Evolutionary conservation across 2,113 vertebrate species (phyloP).

Genomic region (Orientallactaga bullata): DNA sequence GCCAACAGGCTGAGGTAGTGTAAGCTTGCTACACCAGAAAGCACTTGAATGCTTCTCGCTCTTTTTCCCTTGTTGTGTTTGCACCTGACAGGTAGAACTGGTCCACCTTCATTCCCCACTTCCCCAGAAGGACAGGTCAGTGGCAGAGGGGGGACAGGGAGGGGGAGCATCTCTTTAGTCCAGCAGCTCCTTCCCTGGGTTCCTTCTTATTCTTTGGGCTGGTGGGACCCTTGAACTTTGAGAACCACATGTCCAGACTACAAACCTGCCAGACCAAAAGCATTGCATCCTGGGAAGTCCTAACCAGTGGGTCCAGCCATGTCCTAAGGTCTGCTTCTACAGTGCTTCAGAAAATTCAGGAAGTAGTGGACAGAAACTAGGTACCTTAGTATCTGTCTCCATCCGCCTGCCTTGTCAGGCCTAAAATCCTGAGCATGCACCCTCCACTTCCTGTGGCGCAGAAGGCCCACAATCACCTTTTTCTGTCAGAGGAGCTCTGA

Average conservation of each 20-base stretch:
- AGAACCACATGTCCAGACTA: background rate
- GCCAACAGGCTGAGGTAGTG: background rate
- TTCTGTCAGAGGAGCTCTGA: background rate
- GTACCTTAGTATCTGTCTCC: background rate
- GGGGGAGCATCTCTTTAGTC: background rate
- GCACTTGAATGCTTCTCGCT: background rate
- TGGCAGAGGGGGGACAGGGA: background rate
- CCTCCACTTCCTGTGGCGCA: background rate
- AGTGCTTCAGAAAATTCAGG: background rate
- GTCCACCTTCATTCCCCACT: slow-evolving; percentile 22
- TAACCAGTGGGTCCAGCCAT: too few relatives aligned
- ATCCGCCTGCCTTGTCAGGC: too few relatives aligned
- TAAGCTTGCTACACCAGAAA: background rate
- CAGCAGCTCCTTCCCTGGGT: background rate
- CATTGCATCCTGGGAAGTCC: background rate
- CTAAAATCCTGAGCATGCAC: background rate
- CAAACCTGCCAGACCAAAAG: background rate
- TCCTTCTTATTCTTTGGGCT: background rate
- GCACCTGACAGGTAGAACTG: background rate
- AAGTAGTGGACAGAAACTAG: background rate
- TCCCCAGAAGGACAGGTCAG: background rate
- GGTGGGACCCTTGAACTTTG: background rate
- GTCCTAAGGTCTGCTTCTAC: background rate
- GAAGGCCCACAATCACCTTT: background rate
- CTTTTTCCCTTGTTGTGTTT: background rate